A percentile compares a stretch with the other conserved stretches of the same genome.
Evolutionary conservation across 2,888 invertebrate genomes (phyloP).

Genomic region (Platycheirus albimanus): DNA sequence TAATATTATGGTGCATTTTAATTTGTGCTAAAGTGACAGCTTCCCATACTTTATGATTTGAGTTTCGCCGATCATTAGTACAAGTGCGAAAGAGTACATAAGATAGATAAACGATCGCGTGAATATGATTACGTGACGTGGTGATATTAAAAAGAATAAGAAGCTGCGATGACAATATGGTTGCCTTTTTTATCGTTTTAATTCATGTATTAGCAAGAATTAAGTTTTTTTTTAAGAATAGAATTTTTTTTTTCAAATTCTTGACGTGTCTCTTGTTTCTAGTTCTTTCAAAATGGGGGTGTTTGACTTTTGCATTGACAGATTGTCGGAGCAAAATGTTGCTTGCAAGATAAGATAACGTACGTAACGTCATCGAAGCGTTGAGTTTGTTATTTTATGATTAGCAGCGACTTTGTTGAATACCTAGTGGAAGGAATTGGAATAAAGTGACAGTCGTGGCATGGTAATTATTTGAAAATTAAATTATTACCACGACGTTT

Average conservation of each 20-base stretch:
- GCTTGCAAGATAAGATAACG: conserved; percentile 43
- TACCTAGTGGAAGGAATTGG: conserved; percentile 24
- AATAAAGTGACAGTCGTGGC: conserved; percentile 37
- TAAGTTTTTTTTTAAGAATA: neutral
- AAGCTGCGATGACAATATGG: conserved; percentile 11
- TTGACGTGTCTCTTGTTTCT: neutral
- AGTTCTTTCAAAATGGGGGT: neutral
- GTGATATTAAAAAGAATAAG: conserved; percentile 5
- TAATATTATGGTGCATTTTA: conserved; percentile 30
- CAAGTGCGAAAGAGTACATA: conserved; percentile 59
- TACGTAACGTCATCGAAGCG: conserved; percentile 47
- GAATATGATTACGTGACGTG: conserved; percentile 69
- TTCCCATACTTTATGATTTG: conserved; percentile 21
- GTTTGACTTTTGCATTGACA: conserved; percentile 23
- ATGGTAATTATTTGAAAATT: conserved; percentile 46
- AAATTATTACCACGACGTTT: conserved; percentile 40
- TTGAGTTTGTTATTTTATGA: neutral
- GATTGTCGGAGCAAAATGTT: conserved; percentile 8
- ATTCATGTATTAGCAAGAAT: neutral
- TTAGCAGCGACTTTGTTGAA: conserved; percentile 7
- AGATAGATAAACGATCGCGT: conserved; percentile 43
- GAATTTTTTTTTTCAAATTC: conserved; percentile 12
- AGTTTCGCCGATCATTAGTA: conserved; percentile 33
- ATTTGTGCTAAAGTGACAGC: conserved; percentile 61
- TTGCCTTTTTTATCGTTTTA: conserved; percentile 32